These are phyloP conservation scores for Drosophila tani DNA, from an alignment of 1,140 invertebrate genomes.

Conservation along the genomic window DNA sequence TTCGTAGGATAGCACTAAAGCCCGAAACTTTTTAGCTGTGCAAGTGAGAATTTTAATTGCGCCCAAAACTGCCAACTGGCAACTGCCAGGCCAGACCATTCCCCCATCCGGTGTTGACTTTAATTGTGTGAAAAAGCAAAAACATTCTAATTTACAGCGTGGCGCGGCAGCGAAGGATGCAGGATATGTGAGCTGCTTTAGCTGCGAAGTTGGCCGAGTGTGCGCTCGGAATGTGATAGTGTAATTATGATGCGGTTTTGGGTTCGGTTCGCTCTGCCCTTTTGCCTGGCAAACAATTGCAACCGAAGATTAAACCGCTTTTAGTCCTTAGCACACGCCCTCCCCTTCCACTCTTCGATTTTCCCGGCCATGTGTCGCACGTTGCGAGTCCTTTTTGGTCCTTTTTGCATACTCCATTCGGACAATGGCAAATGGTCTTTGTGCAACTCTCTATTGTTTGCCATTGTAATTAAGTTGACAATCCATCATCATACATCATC, in stretches of 20 bases:
- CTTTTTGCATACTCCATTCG: constrained; percentile 67
- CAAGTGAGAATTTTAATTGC: constrained; percentile 71
- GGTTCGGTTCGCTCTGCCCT: constrained; percentile 36
- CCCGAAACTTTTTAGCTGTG: constrained; percentile 46
- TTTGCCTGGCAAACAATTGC: constrained; percentile 63
- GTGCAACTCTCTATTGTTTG: constrained; percentile 76
- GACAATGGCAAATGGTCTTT: constrained; percentile 66
- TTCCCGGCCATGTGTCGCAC: constrained; percentile 50
- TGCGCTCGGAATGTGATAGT: constrained; percentile 73
- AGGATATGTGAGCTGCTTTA: constrained; percentile 58
- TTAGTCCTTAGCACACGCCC: constrained; percentile 47
- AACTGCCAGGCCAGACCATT: no score
- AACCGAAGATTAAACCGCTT: constrained; percentile 71
- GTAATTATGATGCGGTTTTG: constrained; percentile 80
- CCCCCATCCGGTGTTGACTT: constrained; percentile 64
- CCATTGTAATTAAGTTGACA: constrained; percentile 80
- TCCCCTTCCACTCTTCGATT: neutral
- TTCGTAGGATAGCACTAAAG: constrained; percentile 31
- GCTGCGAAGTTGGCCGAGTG: constrained; percentile 37
- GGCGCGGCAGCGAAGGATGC: constrained; percentile 57
- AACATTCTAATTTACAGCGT: constrained; percentile 80
- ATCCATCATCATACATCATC: constrained; percentile 84
- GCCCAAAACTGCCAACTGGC: constrained; percentile 9
- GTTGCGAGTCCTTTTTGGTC: constrained; percentile 54
- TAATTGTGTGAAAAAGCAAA: constrained; percentile 83